A percentile compares a stretch with the other conserved stretches of the same genome.
phyloP scores from a whole-genome alignment of 2,888 invertebrate genomes.

The Nysson spinosus region DNA sequence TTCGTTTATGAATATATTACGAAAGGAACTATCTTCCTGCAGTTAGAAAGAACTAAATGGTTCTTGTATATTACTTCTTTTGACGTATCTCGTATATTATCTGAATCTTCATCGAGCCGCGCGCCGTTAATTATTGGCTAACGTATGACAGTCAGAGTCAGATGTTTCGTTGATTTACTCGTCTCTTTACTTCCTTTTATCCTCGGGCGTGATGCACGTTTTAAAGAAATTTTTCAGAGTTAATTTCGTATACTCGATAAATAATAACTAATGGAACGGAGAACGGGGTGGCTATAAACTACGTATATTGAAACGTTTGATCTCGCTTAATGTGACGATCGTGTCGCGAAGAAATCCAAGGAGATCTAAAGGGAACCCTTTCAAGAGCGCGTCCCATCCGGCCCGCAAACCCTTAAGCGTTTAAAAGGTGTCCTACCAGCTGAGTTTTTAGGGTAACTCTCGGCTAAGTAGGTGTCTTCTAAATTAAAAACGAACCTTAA shows the following conservation, averaged over 20 bases:
- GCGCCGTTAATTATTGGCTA: constrained; percentile 43
- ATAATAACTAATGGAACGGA: constrained; percentile 57
- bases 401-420: not conserved
- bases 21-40: too few species aligned
- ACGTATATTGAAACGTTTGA: constrained; percentile 50
- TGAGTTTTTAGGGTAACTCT: constrained; percentile 15
- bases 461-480: constrained; percentile 14
- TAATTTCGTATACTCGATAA: constrained; percentile 51
- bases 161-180: constrained; percentile 34
- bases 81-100: constrained; percentile 34
- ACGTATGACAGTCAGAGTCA: constrained; percentile 30
- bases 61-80: constrained; percentile 35
- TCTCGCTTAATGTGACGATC: constrained; percentile 67
- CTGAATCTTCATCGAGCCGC: constrained; percentile 29
- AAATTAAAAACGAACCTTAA: constrained; percentile 31
- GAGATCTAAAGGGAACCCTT: constrained; percentile 62
- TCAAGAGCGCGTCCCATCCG: constrained; percentile 20
- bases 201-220: not conserved
- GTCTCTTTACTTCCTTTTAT: constrained; percentile 1
- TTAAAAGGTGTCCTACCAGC: constrained; percentile 9
- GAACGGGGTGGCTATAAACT: constrained; percentile 33
- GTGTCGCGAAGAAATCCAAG: constrained; percentile 61
- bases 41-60: constrained; percentile 40
- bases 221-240: constrained; percentile 17
- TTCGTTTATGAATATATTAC: too few species aligned